A percentile compares a stretch with the other conserved stretches of the same genome.
Evolutionary conservation across 2,797 vertebrate species (phyloP).

Genomic region (Vespertilio murinus): DNA sequence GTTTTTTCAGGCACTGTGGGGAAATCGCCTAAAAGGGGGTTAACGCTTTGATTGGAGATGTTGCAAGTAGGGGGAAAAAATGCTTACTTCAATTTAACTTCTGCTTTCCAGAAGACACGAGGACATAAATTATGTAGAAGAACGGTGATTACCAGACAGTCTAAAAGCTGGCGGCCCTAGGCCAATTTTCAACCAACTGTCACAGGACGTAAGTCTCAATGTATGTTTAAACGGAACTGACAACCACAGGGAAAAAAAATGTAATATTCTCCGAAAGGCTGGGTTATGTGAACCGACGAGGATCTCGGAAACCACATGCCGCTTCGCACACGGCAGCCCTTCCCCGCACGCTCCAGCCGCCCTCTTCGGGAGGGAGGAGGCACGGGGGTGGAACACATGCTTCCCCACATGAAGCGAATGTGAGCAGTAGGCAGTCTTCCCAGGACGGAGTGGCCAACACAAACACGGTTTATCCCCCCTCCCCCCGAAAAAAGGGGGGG

Average conservation of each 20-base stretch:
- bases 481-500: too few species aligned
- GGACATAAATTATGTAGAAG: slow-evolving; percentile 74
- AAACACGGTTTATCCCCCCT: slow-evolving; percentile 1
- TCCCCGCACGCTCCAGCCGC: neutral
- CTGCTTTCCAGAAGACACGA: slow-evolving; percentile 75
- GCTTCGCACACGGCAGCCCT: slow-evolving; percentile 17
- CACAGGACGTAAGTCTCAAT: slow-evolving; percentile 75
- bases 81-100: slow-evolving; percentile 77
- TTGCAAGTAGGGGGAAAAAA: slow-evolving; percentile 69
- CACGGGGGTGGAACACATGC: slow-evolving; percentile 52
- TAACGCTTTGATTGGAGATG: slow-evolving; percentile 75
- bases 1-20: neutral
- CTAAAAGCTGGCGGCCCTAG: slow-evolving; percentile 78
- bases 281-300: slow-evolving; percentile 65
- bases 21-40: slow-evolving; percentile 44
- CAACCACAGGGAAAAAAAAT: slow-evolving; percentile 73
- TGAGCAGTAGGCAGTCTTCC: neutral
- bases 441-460: neutral
- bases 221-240: slow-evolving; percentile 78
- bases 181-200: slow-evolving; percentile 81
- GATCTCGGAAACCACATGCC: slow-evolving; percentile 61
- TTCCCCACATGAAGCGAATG: slow-evolving; percentile 46
- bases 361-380: slow-evolving; percentile 27
- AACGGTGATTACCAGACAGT: slow-evolving; percentile 73
- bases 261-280: slow-evolving; percentile 69